Percentiles rank a stretch among this genome's conserved stretches.
Conservation (phyloP, 30 jellyfish, hydroid and myxozoan genomes). For the Aurelia sp. region DNA sequence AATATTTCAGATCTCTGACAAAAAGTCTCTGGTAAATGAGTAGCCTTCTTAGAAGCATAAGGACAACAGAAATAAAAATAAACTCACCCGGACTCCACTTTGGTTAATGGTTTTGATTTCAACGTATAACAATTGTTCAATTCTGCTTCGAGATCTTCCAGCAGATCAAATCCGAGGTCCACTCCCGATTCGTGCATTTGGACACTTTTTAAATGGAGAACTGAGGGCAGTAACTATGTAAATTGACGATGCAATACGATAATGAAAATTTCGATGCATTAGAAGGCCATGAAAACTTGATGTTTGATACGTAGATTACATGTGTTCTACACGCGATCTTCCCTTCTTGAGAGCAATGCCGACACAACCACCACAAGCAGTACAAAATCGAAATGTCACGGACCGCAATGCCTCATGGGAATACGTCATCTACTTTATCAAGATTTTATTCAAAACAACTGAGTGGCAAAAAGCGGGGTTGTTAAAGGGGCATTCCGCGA, state of each 20-base stretch:
- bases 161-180: slow-evolving; percentile 79
- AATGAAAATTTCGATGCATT: slow-evolving; percentile 14
- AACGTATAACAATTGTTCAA: slow-evolving; percentile 59
- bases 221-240: not conserved
- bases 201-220: slow-evolving; percentile 42
- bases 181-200: slow-evolving; percentile 90
- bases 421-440: slow-evolving; percentile 57
- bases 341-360: too few relatives aligned
- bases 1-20: too few relatives aligned
- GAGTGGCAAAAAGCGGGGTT: too few relatives aligned
- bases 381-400: too few relatives aligned
- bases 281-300: not conserved
- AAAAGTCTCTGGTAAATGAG: too few relatives aligned
- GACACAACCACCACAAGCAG: too few relatives aligned
- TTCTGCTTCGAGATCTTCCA: slow-evolving; percentile 68
- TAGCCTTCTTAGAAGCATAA: too few relatives aligned
- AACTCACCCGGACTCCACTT: slow-evolving; percentile 74
- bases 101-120: slow-evolving; percentile 58
- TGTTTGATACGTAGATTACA: not conserved
- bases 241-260: not conserved
- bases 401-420: slow-evolving; percentile 20
- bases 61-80: not conserved
- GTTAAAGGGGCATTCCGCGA: too few relatives aligned
- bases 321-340: slow-evolving; percentile 48
- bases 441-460: too few relatives aligned